Conservation (phyloP, 2,888 invertebrate species). For the Drosophila colorata region DNA sequence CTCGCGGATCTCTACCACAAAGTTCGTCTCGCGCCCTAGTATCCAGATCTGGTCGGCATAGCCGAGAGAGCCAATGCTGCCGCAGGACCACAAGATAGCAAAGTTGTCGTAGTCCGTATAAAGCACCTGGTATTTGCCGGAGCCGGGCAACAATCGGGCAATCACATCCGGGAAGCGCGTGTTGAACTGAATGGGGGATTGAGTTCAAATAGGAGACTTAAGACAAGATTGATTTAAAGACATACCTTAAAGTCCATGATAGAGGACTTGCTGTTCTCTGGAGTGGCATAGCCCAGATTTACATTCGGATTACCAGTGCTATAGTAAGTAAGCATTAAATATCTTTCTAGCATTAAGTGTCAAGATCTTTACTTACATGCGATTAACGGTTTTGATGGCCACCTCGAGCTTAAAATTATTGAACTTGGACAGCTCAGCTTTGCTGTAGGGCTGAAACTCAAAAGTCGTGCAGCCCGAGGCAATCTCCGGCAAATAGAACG, state of each 20-base stretch:
- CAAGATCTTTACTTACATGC: conserved; percentile 86
- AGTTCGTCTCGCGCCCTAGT: conserved; percentile 88
- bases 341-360: neutral
- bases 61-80: conserved; percentile 87
- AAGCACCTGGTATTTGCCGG: conserved; percentile 90
- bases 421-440: conserved; percentile 76
- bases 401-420: conserved; percentile 88
- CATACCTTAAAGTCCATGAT: conserved; percentile 85
- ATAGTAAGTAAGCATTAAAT: conserved; percentile 40
- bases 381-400: conserved; percentile 88
- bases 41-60: conserved; percentile 90
- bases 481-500: conserved; percentile 91
- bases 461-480: conserved; percentile 89
- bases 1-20: conserved; percentile 88
- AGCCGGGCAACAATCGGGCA: conserved; percentile 89
- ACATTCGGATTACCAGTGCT: conserved; percentile 88
- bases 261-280: conserved; percentile 87
- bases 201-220: neutral
- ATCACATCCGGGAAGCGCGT: conserved; percentile 89
- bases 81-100: conserved; percentile 91
- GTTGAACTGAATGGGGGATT: conserved; percentile 85
- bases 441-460: conserved; percentile 86
- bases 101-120: conserved; percentile 90
- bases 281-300: conserved; percentile 88
- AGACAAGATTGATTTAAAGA: too few species aligned